phyloP scores from a whole-genome alignment of 2,888 invertebrate species.

The Synanthedon tipuliformis region DNA sequence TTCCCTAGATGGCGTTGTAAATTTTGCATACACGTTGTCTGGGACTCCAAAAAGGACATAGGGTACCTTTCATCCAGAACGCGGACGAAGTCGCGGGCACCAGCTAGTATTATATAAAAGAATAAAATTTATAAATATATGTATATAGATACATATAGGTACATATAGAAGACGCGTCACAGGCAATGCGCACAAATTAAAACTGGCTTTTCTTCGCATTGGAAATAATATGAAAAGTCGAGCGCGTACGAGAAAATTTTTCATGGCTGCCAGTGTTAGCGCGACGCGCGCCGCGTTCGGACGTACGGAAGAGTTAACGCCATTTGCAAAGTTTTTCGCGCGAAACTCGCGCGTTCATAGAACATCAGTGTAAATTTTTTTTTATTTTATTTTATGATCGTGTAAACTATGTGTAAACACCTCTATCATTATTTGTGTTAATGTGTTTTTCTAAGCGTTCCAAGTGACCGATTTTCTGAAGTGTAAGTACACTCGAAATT shows the following conservation, averaged over 20 bases:
- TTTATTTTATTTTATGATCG: constrained; percentile 15
- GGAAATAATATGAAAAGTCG: constrained; percentile 39
- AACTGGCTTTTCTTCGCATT: constrained; percentile 34
- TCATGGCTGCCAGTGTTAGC: constrained; percentile 37
- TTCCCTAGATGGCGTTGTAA: too few relatives aligned
- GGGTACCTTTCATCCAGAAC: too few relatives aligned
- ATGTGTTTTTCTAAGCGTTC: constrained; percentile 17
- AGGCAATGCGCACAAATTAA: constrained; percentile 23
- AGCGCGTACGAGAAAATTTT: constrained; percentile 24
- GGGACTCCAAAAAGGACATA: too few relatives aligned
- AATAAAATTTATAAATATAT: too few relatives aligned
- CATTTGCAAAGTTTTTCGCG: constrained; percentile 38
- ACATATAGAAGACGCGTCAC: constrained; percentile 10
- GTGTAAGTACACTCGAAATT: constrained; percentile 17
- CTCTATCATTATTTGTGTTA: constrained; percentile 18
- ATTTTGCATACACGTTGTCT: too few relatives aligned
- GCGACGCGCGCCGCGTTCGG: constrained; percentile 30
- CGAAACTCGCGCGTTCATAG: constrained; percentile 17
- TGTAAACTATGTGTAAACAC: constrained; percentile 22
- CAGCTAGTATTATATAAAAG: too few relatives aligned
- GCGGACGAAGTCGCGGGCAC: too few relatives aligned
- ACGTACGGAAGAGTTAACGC: constrained; percentile 14
- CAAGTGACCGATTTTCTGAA: constrained; percentile 12
- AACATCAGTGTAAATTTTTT: constrained; percentile 4
- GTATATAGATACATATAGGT: background rate